These are phyloP conservation scores for Acanthosepion lycidas DNA, from an alignment of 2,888 invertebrate genomes.

Conservation along the genomic window DNA sequence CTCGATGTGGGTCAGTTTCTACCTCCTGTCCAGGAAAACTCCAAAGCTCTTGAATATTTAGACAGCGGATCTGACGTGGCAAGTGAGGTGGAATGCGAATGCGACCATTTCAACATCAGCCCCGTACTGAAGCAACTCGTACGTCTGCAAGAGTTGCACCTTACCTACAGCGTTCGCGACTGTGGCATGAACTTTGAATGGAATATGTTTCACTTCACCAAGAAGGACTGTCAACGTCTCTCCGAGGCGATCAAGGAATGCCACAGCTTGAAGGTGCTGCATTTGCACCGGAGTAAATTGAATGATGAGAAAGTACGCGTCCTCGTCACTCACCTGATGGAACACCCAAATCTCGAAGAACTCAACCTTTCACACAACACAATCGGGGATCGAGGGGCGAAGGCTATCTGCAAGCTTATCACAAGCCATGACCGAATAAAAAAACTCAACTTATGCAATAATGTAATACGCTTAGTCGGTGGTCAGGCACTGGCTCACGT, in stretches of 20 bases:
- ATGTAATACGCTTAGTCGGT: conserved; percentile 72
- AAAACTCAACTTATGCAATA: conserved; percentile 70
- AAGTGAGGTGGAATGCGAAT: conserved; percentile 71
- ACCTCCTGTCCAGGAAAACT: conserved; percentile 73
- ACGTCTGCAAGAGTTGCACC: conserved; percentile 71
- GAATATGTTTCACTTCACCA: conserved; percentile 75
- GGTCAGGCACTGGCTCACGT: conserved; percentile 75
- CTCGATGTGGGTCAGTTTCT: conserved; percentile 72
- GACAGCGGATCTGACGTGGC: conserved; percentile 72
- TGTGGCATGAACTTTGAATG: conserved; percentile 76
- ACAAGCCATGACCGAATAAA: conserved; percentile 73
- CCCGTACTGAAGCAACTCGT: conserved; percentile 69
- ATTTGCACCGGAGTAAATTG: conserved; percentile 72
- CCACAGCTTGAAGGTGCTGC: conserved; percentile 71
- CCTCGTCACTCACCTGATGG: conserved; percentile 73
- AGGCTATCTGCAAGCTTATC: conserved; percentile 75
- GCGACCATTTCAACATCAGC: conserved; percentile 75
- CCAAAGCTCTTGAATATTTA: conserved; percentile 68
- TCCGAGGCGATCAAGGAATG: conserved; percentile 73
- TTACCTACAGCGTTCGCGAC: conserved; percentile 74
- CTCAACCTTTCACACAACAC: conserved; percentile 74
- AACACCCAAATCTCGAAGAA: conserved; percentile 72
- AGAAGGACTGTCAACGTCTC: conserved; percentile 73
- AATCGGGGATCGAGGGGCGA: conserved; percentile 74
- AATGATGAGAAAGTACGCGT: conserved; percentile 74